Evolutionary conservation across 2,888 invertebrate genomes (phyloP), one percentile per base, ranked within the genome.

Genomic region (Cosmia pyralina): DNA sequence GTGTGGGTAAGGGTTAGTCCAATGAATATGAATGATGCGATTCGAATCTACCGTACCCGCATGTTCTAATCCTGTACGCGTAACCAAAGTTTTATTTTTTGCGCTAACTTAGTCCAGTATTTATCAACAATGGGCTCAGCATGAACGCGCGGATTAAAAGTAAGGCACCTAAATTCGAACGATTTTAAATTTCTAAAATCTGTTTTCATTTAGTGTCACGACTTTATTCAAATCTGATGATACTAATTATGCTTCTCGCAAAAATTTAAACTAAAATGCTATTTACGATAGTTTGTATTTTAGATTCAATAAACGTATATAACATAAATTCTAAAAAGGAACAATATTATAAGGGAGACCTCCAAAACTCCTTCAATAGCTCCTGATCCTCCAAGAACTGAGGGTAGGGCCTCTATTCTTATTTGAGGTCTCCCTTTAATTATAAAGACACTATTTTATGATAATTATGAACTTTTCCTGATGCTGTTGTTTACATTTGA

Each of bases 1-100:
- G 28, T 55, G 22, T 71, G 22, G 8, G 41, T 71, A 64, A 59
- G 67, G 74, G 52, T 63, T n/a, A 4, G 19, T 22, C 11, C 17
- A 3, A 63, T 73, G 73, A 73, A 79, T 79, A 67, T 50, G 44
- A 79, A 68, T 79, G 8, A n/a, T 34, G 34, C 4, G 66, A 67
- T 57, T 52, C 4, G 17, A n/a, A 64, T 62, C 62, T 19, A 34
- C 28, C 7, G 13, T 28, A 48, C 38, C 46, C 10, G 13, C 38
- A 48, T 28, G 52, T 52, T 28, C 17, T 57, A 63, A 70, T 77
- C 46, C 46, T 62, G n/a, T 41, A 44, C 34, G n/a, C 13, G 13
- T 48, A 52, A 15, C 10, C 28, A 6, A 48, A 41, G n/a, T 44
- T n/a, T n/a, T n/a, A n/a, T 67, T 28, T 58, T 58, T 63, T 69